Conservation (phyloP, 2,797 vertebrate species). For the Gila robusta region DNA sequence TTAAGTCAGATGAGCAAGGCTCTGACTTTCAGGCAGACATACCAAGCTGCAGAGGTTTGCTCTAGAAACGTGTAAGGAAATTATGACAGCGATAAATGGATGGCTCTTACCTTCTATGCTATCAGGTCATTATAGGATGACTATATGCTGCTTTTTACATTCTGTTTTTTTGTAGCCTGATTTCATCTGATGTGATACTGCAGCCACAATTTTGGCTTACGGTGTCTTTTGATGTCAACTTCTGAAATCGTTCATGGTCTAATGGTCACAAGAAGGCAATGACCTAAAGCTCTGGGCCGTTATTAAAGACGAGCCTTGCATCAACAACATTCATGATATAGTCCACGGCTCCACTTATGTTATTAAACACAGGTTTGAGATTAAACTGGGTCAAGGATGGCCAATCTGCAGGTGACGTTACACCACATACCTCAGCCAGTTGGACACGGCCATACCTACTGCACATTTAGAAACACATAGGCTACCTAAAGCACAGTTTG, state of each 20-base stretch:
- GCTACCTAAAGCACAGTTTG: background rate
- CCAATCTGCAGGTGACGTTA: background rate
- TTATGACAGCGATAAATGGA: constrained; percentile 20
- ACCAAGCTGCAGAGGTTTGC: constrained; percentile 22
- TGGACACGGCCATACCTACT: background rate
- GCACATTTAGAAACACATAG: background rate
- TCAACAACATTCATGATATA: constrained; percentile 31
- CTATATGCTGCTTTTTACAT: background rate
- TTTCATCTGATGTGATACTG: background rate
- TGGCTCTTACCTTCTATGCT: background rate
- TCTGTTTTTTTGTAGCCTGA: background rate
- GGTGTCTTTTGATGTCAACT: constrained; percentile 22
- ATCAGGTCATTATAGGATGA: background rate
- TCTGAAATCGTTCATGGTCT: constrained; percentile 36
- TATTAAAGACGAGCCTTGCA: constrained; percentile 9
- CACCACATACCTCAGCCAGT: constrained; percentile 32
- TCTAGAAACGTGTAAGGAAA: constrained; percentile 13
- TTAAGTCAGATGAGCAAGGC: constrained; percentile 34
- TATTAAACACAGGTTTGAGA: constrained; percentile 38
- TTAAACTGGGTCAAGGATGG: constrained; percentile 37
- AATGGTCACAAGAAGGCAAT: constrained; percentile 38
- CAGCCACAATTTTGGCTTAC: background rate
- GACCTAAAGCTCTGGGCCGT: background rate
- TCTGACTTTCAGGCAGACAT: constrained; percentile 35
- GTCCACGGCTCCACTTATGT: constrained; percentile 17